Evolutionary conservation across 2,797 vertebrate genomes (phyloP).

Genomic region (Fundulus diaphanus): DNA sequence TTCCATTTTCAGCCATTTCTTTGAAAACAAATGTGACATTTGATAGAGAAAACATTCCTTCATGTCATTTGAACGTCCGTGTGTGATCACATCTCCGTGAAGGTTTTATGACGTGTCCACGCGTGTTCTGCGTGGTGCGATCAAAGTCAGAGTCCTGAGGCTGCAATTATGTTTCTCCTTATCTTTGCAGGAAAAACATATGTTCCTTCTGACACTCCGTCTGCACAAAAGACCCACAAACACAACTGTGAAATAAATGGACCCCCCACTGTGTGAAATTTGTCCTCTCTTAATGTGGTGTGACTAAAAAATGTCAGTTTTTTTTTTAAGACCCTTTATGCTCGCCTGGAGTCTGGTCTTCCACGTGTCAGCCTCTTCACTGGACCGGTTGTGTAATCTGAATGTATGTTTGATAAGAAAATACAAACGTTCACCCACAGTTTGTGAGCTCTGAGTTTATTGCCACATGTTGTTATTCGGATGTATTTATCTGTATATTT

Average conservation of each 20-base stretch:
- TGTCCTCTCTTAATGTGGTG: neutral
- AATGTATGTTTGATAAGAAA: constrained; percentile 54
- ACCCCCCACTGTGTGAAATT: constrained; percentile 9
- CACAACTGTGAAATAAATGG: constrained; percentile 34
- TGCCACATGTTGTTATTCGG: constrained; percentile 39
- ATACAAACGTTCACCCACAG: constrained; percentile 63
- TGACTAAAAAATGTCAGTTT: neutral
- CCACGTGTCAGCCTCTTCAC: constrained; percentile 14
- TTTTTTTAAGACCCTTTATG: neutral
- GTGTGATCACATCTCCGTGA: neutral
- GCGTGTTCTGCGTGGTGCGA: constrained; percentile 17
- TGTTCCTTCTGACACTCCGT: constrained; percentile 68
- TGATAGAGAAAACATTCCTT: neutral
- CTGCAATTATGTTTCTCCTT: constrained; percentile 34
- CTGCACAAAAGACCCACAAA: constrained; percentile 29
- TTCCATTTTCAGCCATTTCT: neutral
- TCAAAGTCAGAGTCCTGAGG: constrained; percentile 34
- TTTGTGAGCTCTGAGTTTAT: constrained; percentile 65
- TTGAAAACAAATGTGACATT: neutral
- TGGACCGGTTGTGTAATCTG: constrained; percentile 29
- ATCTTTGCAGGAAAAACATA: constrained; percentile 69
- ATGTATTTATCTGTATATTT: constrained; percentile 77
- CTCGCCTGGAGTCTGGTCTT: neutral
- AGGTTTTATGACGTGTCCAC: constrained; percentile 13
- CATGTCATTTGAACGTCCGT: neutral